Percentiles rank a stretch among this genome's conserved stretches.
These are phyloP conservation scores for Tamandua tetradactyla DNA, from an alignment of 2,797 vertebrate genomes.

Conservation along the genomic window DNA sequence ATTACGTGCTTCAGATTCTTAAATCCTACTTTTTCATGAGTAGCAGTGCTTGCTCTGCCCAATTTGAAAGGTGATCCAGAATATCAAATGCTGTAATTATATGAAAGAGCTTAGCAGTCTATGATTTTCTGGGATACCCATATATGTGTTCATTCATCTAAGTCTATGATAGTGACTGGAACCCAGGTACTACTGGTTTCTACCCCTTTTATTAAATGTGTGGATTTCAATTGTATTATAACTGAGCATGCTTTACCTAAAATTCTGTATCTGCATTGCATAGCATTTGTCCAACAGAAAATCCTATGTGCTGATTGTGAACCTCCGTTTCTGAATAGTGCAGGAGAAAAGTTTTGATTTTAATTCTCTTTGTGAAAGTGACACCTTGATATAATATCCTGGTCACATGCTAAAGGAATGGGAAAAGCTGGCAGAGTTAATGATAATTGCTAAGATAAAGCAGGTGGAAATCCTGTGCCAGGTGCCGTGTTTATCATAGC, in stretches of 20 bases:
- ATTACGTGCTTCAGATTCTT: not conserved
- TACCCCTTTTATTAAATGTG: not conserved
- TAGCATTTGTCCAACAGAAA: not conserved
- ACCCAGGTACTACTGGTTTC: not conserved
- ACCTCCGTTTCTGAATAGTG: not conserved
- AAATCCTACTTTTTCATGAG: not conserved
- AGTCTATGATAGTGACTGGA: not conserved
- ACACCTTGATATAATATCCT: not conserved
- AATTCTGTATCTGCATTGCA: not conserved
- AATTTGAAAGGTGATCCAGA: not conserved
- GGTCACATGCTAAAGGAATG: not conserved
- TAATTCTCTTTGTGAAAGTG: not conserved
- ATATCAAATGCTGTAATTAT: not conserved
- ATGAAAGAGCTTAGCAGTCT: not conserved
- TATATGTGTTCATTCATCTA: not conserved
- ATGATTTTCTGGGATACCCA: not conserved
- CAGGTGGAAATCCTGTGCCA: not conserved
- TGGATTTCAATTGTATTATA: not conserved
- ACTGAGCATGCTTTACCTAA: not conserved
- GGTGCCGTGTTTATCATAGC: not conserved
- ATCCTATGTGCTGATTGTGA: not conserved
- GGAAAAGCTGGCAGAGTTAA: not conserved
- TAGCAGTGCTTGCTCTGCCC: not conserved
- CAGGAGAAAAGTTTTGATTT: not conserved
- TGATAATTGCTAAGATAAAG: not conserved